phyloP scores from a whole-genome alignment of 2,888 invertebrate species.

The Pilophorus perplexus region DNA sequence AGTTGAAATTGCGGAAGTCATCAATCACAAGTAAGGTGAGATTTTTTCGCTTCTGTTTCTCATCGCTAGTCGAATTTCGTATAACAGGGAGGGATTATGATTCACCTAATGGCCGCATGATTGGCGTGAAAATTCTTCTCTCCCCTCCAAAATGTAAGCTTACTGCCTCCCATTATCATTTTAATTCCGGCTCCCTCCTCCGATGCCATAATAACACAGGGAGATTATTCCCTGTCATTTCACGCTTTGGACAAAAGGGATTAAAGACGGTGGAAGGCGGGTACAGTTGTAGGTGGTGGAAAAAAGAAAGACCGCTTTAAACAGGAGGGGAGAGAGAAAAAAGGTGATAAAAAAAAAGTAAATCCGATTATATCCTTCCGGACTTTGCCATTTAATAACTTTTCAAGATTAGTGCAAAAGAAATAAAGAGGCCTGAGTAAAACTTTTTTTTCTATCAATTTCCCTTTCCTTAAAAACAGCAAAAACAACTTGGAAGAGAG shows the following conservation, averaged over 20 bases:
- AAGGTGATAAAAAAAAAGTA: neutral
- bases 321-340: slow-evolving; percentile 15
- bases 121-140: slow-evolving; percentile 11
- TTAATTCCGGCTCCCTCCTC: neutral
- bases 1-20: too few species aligned
- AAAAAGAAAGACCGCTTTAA: slow-evolving; percentile 11
- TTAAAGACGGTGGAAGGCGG: neutral
- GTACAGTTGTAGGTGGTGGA: neutral
- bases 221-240: slow-evolving; percentile 36
- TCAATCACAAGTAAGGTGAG: too few species aligned
- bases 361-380: slow-evolving; percentile 13
- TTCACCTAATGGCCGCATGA: slow-evolving; percentile 16
- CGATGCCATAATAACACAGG: slow-evolving; percentile 17
- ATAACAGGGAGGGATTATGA: slow-evolving; percentile 12
- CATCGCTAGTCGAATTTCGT: too few species aligned
- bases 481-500: neutral
- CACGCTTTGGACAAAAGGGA: slow-evolving; percentile 29
- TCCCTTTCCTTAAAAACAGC: neutral
- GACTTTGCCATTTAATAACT: slow-evolving; percentile 2
- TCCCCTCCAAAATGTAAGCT: neutral
- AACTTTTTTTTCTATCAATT: neutral
- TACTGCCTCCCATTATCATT: slow-evolving; percentile 9
- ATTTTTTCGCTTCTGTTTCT: too few species aligned
- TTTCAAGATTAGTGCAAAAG: slow-evolving; percentile 8
- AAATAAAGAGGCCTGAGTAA: neutral